These are phyloP conservation scores for Cyphomyrmex costatus DNA, from an alignment of 1,140 invertebrate genomes.

Conservation along the genomic window DNA sequence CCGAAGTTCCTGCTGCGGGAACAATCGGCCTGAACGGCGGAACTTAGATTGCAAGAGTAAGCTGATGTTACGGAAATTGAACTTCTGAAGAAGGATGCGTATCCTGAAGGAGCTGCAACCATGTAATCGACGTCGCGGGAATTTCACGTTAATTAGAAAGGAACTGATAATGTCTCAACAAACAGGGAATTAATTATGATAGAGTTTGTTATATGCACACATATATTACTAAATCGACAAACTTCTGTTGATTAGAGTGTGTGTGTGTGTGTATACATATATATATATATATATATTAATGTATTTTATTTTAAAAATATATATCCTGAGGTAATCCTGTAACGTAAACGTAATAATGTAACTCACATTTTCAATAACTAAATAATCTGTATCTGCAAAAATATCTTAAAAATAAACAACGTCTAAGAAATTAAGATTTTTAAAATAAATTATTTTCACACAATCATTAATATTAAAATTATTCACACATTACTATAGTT, in stretches of 20 bases:
- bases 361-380: background rate
- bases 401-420: background rate
- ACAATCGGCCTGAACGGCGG: constrained; percentile 69
- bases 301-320: background rate
- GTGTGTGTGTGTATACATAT: too few relatives aligned
- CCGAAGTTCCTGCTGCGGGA: constrained; percentile 52
- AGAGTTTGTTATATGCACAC: constrained; percentile 12
- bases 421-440: background rate
- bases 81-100: constrained; percentile 52
- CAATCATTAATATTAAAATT: background rate
- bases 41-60: constrained; percentile 72
- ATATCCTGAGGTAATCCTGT: background rate
- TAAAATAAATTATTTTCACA: background rate
- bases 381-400: background rate
- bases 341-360: background rate
- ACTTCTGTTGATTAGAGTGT: too few relatives aligned
- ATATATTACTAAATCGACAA: background rate
- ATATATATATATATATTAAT: too few relatives aligned
- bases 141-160: constrained; percentile 49
- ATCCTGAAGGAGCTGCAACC: constrained; percentile 20
- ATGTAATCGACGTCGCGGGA: constrained; percentile 61
- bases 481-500: too few relatives aligned
- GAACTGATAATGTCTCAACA: constrained; percentile 44
- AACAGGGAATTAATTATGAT: constrained; percentile 55
- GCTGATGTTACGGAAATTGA: constrained; percentile 75